Evolutionary conservation across 2,888 invertebrate species (phyloP), one percentile per base, ranked within the genome.

Genomic region (Argyresthia albistria): DNA sequence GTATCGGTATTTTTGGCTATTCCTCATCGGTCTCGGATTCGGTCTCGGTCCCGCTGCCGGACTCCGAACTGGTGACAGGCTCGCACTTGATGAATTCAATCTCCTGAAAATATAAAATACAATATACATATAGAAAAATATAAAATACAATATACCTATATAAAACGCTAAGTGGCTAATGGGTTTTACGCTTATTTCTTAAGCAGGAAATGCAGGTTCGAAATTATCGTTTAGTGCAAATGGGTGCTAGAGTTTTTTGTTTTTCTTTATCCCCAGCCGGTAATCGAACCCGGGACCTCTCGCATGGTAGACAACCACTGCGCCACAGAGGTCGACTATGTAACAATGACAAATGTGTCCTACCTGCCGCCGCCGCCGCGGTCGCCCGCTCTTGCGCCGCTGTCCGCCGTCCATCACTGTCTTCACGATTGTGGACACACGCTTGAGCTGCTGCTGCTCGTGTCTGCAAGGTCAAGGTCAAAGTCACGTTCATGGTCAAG

Each of bases 21-120:
- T 64, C 67, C 0, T 67, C 66, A 0, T 70, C 68, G 0, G 63
- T 59, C 0, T 74, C 75, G 0, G 67, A 65, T 7, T 75, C 79
- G n/a, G 43, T 45, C 39, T 50, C 52, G 8, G 43, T 53, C 0
- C 67, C 79, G 0, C 73, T 67, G 0, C 73, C 76, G 0, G 72
- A 71, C 1, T 78, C 79, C 0, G 80, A 71, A 53, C 79, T 81
- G 0, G 80, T 76, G 0, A 83, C 75, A 0, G 86, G 86, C 51
- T 87, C 86, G 50, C 86, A 87, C 52, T 87, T 87, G 0, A 87
- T 83, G 35, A 87, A 86, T 65, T 84, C 84, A 6, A 87, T 82
- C 55, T 84, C 82, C 0, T 70, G 78, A 1, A 70, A 56, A 0
- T 65, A 39, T 6, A 11, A 39, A 9, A 9, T 39, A n/a, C 1